These are phyloP conservation scores for Netelia fuscicornis DNA, from an alignment of 2,888 invertebrate species.

Conservation along the genomic window DNA sequence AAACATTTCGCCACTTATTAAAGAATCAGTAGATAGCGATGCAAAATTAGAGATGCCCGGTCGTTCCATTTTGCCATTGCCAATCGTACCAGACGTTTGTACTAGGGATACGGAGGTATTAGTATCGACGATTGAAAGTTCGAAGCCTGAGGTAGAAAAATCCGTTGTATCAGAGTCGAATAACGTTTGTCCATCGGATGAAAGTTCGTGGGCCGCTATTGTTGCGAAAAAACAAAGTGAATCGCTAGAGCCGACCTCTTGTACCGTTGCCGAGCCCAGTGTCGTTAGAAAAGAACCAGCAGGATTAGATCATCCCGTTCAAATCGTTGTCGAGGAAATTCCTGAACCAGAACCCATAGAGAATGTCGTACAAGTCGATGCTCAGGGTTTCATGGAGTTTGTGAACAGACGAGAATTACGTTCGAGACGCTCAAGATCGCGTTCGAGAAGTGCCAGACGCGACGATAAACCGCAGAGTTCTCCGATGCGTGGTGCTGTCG, in stretches of 20 bases:
- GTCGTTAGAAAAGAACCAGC: conserved; percentile 45
- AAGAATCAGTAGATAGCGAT: conserved; percentile 13
- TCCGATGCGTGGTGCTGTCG: conserved; percentile 33
- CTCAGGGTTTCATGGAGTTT: conserved; percentile 86
- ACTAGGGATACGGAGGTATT: conserved; percentile 67
- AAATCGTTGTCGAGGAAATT: conserved; percentile 78
- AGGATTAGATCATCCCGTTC: conserved; percentile 72
- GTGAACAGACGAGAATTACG: conserved; percentile 84
- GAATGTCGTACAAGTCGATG: conserved; percentile 80
- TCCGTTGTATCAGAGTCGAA: conserved; percentile 54
- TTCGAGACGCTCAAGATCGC: conserved; percentile 83
- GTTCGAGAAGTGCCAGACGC: conserved; percentile 77
- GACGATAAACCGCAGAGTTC: conserved; percentile 55
- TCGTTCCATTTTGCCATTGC: conserved; percentile 7
- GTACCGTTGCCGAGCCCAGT: conserved; percentile 23
- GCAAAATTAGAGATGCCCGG: conserved; percentile 5
- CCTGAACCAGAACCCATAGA: conserved; percentile 78
- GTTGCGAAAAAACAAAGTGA: conserved; percentile 75
- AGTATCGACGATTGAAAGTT: neutral
- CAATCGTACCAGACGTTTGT: conserved; percentile 45
- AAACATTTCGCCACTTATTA: conserved; percentile 16
- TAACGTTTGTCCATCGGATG: conserved; percentile 66
- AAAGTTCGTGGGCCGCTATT: conserved; percentile 77
- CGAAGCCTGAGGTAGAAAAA: conserved; percentile 45
- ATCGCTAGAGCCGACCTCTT: conserved; percentile 42